These are phyloP conservation scores for Siphlonurus alternatus DNA, from an alignment of 2,888 invertebrate species.

Conservation along the genomic window DNA sequence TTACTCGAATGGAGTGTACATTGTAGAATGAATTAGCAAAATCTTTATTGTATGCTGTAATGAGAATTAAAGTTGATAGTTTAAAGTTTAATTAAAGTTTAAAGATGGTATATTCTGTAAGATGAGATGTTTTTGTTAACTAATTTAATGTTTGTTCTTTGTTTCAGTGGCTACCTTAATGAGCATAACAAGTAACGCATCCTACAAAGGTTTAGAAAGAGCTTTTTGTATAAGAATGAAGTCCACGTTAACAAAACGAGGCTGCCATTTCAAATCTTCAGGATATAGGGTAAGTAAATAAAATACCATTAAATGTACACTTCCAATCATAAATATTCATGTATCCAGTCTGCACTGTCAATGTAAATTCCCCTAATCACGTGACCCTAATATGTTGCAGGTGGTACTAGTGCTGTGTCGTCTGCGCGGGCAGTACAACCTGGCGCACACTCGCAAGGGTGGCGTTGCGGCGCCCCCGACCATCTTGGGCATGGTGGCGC, in stretches of 20 bases:
- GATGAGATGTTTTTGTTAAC: no score
- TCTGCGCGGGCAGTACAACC: conserved; percentile 82
- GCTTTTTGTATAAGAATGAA: conserved; percentile 96
- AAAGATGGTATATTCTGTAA: no score
- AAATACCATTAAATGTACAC: no score
- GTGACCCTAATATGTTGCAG: no score
- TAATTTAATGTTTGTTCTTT: conserved; percentile 19
- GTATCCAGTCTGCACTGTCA: no score
- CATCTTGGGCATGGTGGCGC: conserved; percentile 80
- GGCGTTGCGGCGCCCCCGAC: conserved; percentile 34
- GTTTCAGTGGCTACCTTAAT: conserved; percentile 65
- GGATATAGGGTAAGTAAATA: conserved; percentile 70
- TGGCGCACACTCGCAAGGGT: conserved; percentile 75
- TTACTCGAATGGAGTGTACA: no score
- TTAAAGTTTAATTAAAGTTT: no score
- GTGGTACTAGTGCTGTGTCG: conserved; percentile 85
- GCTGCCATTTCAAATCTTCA: conserved; percentile 92
- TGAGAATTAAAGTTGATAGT: no score
- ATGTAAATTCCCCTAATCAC: no score
- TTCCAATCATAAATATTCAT: no score
- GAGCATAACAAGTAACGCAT: conserved; percentile 51
- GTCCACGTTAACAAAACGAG: conserved; percentile 90
- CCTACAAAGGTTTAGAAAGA: conserved; percentile 72
- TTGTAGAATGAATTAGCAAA: no score
- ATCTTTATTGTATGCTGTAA: no score